Base-by-base conservation (phyloP, 2,113 vertebrate genomes). In the Bettongia penicillata region DNA sequence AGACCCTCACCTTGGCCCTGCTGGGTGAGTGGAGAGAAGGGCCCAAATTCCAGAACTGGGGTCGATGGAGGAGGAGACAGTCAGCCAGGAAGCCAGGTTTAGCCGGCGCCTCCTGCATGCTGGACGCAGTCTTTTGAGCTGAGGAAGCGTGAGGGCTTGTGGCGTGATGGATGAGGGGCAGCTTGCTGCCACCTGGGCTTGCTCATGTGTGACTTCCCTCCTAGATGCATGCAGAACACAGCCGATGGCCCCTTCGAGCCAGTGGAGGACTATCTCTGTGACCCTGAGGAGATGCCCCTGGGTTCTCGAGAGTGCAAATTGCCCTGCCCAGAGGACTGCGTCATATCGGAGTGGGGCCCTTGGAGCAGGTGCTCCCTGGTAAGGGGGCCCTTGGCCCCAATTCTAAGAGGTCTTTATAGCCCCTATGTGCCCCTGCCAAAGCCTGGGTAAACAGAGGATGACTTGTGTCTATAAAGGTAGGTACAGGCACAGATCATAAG, bases 211-310 rank as follows among this genome's bases (percentile, higher is more conserved):
- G 0, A 31, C 14, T 77, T 96, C 95, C 97, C 61, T 97, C 95
- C n/a, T 98, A 99, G 99, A 97, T 99, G 99, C 97, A 99, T 99
- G 99, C 99, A 99, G 93, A 99, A 99, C 98, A 99, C 99, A 1
- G 99, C 99, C 0, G 99, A 99, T 91, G 99, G 99, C 11, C 99
- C 99, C 3, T 99, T 99, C 0, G 99, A 99, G 91, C 96, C 98
- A 0, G 99, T 99, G 25, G 99, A 99, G 94, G 99, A 99, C 96
- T 99, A 99, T 95, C 99, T 99, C 12, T 99, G 99, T 93, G 99
- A 99, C 97, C 99, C 99, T 0, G 99, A 99, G 97, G 99, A 99
- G 97, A 99, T 99, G 99, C 99, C 99, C 0, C 98, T 99, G 91
- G 99, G 99, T 11, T 99, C 99, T 94, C 98, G 99, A 91, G 99